A percentile compares a stretch with the other conserved stretches of the same genome.
Conservation (phyloP, 1,140 invertebrate species). For the Hypsibius dujardini region DNA sequence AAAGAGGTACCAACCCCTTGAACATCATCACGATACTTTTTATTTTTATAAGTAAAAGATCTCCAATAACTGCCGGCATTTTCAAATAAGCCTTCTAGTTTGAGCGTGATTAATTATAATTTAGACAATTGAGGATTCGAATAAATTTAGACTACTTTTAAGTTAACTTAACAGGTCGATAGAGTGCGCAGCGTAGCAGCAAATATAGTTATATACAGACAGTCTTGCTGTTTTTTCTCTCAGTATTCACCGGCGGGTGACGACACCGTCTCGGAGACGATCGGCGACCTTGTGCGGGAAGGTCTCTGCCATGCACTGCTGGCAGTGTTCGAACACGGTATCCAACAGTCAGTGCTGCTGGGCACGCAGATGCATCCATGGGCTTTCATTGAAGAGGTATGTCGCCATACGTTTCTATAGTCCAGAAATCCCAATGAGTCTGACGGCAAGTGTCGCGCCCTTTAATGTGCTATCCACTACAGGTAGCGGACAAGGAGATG, state of each 20-base stretch:
- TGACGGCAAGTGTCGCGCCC: neutral
- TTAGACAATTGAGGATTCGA: too few relatives aligned
- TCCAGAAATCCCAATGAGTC: neutral
- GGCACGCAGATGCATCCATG: constrained; percentile 60
- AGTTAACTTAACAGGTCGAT: too few relatives aligned
- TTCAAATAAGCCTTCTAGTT: too few relatives aligned
- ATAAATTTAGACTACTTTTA: too few relatives aligned
- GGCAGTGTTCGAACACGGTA: constrained; percentile 83
- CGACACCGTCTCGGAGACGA: constrained; percentile 82
- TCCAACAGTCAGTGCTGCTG: constrained; percentile 65
- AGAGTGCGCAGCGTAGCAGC: too few relatives aligned
- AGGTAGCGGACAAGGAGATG: constrained; percentile 72
- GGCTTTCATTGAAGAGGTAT: constrained; percentile 87
- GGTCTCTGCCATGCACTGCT: constrained; percentile 78
- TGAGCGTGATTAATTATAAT: too few relatives aligned
- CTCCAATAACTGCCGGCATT: too few relatives aligned
- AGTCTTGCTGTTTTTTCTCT: neutral
- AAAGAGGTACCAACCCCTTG: constrained; percentile 41
- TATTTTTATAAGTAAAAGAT: neutral
- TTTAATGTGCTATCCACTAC: constrained; percentile 24
- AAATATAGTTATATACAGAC: too few relatives aligned
- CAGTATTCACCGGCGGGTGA: constrained; percentile 89
- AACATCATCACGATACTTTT: neutral
- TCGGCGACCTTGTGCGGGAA: constrained; percentile 86
- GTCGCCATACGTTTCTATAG: constrained; percentile 16